Base-by-base conservation (phyloP, 2,113 vertebrate genomes). In the Ochotona curzoniae region DNA sequence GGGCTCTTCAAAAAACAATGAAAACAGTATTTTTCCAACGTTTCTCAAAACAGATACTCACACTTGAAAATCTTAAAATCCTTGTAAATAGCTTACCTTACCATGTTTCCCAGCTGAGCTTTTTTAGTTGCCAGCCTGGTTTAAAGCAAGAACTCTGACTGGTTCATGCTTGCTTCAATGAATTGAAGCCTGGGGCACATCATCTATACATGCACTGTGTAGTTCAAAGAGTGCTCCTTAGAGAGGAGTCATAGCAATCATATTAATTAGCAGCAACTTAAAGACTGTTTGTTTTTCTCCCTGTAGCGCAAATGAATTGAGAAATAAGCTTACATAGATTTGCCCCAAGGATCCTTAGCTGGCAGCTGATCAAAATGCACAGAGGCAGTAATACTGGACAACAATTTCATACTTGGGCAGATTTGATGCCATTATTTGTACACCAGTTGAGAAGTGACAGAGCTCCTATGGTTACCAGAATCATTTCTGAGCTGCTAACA, bases 211-310 rank as follows among this genome's bases (percentile, higher is more conserved):
- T 90, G 81, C 88, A 96, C 79, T 96, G 95, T 94, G 87, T 87
- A 96, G 80, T 44, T 69, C 25, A 78, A 96, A 91, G 93, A 94
- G 69, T 93, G 32, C 47, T 79, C 93, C 75, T 94, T 91, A 14
- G 91, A 87, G 70, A 97, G 87, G 86, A 94, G 14, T 28, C 80
- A 93, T 61, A 93, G 87, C 94, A 82, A 86, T 96, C 78, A 90
- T 95, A 96, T 96, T 95, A 96, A 97, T 96, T 96, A 97, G 21
- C 38, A 96, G 54, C 73, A 93, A 93, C 35, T 90, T 87, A 79
- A 91, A 86, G 79, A 94, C 44, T 70, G 49, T 87, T 76, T 47
- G 93, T 83, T 57, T 70, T 93, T 76, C 76, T 64, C 30, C 64
- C 64, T 91, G 90, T 96, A 89, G 94, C 89, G 90, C 75, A 93